Base-by-base conservation (phyloP, 2,888 invertebrate genomes). In the Conistra vaccinii region DNA sequence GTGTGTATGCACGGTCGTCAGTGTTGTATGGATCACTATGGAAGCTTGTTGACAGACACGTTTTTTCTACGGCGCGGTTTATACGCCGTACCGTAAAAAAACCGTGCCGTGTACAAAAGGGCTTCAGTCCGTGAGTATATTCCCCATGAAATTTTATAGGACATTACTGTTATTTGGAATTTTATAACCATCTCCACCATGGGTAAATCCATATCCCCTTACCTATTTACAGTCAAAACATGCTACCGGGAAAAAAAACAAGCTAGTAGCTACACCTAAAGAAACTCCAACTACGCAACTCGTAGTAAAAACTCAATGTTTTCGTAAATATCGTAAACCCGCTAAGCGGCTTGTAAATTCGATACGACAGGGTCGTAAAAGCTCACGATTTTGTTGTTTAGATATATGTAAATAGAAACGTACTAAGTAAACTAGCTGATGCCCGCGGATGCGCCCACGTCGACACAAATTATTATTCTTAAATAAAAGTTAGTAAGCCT, bases 281-380 rank as follows among this genome's bases (percentile, higher is more conserved):
- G 32, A 48, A 48, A 39, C 26, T 55, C n/a, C 26, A 35, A n/a
- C 60, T 32, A 29, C 35, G 1, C 45, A 53, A 62, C 53, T 35
- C 23, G 55, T 63, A 73, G 62, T 76, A 76, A 69, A 76, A 73
- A 67, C 35, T 26, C 39, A 26, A 78, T 75, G 82, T 83, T 71
- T 83, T 68, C 20, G 85, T 89, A 85, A 88, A 88, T 85, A 87
- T 88, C 89, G 90, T 91, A 89, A 90, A 90, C 87, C 86, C 84
- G 82, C 81, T 88, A 89, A 89, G 86, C 88, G 85, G 86, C 89
- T 85, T 89, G 90, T 91, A 90, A 91, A 90, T 87, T 87, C 72
- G 70, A 80, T 81, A 78, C 80, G 80, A 87, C 85, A 85, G 77
- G 75, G 35, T 83, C 83, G 88, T 89, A 90, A 91, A 90, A 85